phyloP scores from a whole-genome alignment of 2,113 vertebrate genomes.

The Chaenogobius annularis region DNA sequence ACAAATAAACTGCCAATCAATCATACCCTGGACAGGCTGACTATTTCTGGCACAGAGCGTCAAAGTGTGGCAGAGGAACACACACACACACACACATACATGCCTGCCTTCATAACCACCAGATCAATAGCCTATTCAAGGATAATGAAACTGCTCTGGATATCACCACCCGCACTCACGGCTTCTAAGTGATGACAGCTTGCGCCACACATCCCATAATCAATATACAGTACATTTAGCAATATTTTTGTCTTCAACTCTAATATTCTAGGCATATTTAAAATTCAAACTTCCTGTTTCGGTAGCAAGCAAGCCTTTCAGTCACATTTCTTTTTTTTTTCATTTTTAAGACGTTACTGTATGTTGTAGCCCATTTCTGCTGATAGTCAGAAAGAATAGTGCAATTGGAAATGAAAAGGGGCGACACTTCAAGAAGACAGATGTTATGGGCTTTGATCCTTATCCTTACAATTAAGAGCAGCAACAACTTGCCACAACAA shows the following conservation, averaged over 20 bases:
- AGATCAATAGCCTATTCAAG: slow-evolving; percentile 62
- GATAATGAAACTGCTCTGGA: slow-evolving; percentile 59
- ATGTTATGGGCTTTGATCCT: no score
- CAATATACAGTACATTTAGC: slow-evolving; percentile 10
- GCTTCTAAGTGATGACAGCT: slow-evolving; percentile 37
- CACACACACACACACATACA: slow-evolving; percentile 17
- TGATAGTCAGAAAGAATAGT: no score
- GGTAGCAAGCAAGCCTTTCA: no score
- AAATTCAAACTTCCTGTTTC: no score
- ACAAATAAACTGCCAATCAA: slow-evolving; percentile 39
- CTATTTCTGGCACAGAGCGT: slow-evolving; percentile 9
- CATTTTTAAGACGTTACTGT: no score
- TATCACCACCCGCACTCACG: slow-evolving; percentile 47
- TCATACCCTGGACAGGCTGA: slow-evolving; percentile 20
- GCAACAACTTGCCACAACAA: no score
- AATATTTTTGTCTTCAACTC: neutral
- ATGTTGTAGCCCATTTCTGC: no score
- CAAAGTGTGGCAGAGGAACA: slow-evolving; percentile 24
- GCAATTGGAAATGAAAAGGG: no score
- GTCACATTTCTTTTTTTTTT: no score
- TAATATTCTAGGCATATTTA: no score
- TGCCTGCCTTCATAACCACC: slow-evolving; percentile 35
- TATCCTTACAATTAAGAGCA: no score
- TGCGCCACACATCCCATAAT: neutral
- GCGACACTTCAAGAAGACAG: no score